Evolutionary conservation across 2,797 vertebrate species (phyloP).

Genomic region (Amphiprion clarkii): DNA sequence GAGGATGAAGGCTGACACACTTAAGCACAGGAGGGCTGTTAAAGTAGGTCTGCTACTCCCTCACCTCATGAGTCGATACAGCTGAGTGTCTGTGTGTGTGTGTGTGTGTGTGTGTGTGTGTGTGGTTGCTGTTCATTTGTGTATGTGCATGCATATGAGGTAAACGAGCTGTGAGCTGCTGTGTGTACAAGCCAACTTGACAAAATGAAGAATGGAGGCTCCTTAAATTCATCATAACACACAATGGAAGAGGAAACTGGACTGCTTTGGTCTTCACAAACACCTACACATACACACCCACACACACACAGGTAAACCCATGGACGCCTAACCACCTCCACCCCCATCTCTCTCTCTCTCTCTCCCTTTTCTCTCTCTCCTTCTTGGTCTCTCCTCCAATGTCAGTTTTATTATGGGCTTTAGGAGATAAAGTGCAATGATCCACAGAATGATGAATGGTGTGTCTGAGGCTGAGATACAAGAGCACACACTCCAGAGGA

Average conservation of each 20-base stretch:
- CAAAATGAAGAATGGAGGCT: conserved; percentile 77
- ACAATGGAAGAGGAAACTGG: conserved; percentile 59
- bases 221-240: conserved; percentile 69
- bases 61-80: conserved; percentile 55
- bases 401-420: conserved; percentile 90
- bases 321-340: conserved; percentile 25
- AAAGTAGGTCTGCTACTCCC: conserved; percentile 76
- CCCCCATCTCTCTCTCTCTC: conserved; percentile 44
- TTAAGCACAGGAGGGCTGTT: conserved; percentile 65
- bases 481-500: conserved; percentile 85
- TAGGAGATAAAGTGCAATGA: conserved; percentile 88
- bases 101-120: neutral
- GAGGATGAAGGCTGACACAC: conserved; percentile 68
- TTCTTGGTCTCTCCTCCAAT: conserved; percentile 78
- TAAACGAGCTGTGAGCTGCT: conserved; percentile 41
- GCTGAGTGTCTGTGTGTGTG: conserved; percentile 27
- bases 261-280: conserved; percentile 28
- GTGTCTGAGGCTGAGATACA: conserved; percentile 87
- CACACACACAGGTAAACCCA: conserved; percentile 48
- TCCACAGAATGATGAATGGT: conserved; percentile 90
- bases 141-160: conserved; percentile 29
- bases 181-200: conserved; percentile 65
- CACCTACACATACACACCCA: conserved; percentile 37
- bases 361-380: conserved; percentile 42
- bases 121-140: conserved; percentile 16